These are phyloP conservation scores for Condylostylus longicornis DNA, from an alignment of 1,140 invertebrate genomes.

Conservation along the genomic window DNA sequence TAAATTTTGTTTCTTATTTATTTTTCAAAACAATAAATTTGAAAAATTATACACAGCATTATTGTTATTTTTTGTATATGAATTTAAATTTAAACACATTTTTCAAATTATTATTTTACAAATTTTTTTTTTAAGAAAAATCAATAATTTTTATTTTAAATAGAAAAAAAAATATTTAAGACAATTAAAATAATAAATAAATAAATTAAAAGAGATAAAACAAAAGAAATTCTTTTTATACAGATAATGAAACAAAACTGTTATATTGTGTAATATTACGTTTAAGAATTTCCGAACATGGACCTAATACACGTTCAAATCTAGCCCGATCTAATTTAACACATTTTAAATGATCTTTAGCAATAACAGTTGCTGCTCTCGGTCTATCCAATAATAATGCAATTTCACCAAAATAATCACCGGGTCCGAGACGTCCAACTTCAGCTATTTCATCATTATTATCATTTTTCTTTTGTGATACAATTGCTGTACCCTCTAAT, in stretches of 20 bases:
- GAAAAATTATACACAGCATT: too few species aligned
- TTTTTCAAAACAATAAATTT: too few species aligned
- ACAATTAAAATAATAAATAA: too few species aligned
- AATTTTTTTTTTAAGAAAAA: too few species aligned
- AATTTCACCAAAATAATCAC: slow-evolving; percentile 99
- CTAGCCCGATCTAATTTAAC: slow-evolving; percentile 93
- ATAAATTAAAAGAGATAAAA: too few species aligned
- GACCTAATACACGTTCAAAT: slow-evolving; percentile 92
- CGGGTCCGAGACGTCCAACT: slow-evolving; percentile 87
- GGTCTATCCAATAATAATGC: slow-evolving; percentile 91
- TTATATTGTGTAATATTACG: slow-evolving; percentile 99
- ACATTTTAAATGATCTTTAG: slow-evolving; percentile 89
- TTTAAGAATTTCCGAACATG: slow-evolving; percentile 97
- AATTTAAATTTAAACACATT: too few species aligned
- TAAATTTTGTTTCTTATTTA: too few species aligned
- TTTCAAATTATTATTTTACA: too few species aligned
- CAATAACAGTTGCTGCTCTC: slow-evolving; percentile 90
- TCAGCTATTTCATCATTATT: slow-evolving; percentile 74
- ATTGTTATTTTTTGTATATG: too few species aligned
- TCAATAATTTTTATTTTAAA: too few species aligned
- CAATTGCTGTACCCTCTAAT: slow-evolving; percentile 81
- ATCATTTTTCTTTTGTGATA: slow-evolving; percentile 78
- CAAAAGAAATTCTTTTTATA: too few species aligned
- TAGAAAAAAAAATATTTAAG: too few species aligned
- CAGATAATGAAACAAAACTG: slow-evolving; percentile 93